Conservation (phyloP, 30 jellyfish, hydroid and myxozoan species). For the Turritopsis rubra region DNA sequence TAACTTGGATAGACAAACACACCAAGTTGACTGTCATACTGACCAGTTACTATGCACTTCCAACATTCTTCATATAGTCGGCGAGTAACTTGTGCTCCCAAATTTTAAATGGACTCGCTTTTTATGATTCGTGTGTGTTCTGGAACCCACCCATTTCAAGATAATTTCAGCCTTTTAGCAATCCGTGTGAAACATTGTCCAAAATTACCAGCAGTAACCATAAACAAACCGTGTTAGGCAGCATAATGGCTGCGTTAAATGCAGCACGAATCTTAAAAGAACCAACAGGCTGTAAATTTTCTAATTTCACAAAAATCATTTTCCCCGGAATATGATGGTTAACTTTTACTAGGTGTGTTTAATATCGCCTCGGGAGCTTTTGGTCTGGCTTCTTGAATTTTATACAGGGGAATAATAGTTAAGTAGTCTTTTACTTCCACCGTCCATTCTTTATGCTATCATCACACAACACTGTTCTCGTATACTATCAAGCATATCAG, state of each 20-base stretch:
- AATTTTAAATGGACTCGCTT: background rate
- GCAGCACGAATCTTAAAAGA: constrained; percentile 26
- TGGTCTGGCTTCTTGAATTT: background rate
- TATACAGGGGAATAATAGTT: background rate
- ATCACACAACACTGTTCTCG: too few species aligned
- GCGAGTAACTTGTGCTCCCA: background rate
- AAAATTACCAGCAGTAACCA: background rate
- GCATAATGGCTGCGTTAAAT: background rate
- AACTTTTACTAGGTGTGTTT: background rate
- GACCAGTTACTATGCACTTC: background rate
- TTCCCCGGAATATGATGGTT: background rate
- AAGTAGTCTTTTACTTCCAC: background rate
- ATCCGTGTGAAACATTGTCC: background rate
- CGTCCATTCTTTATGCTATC: background rate
- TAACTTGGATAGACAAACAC: background rate
- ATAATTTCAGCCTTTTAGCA: background rate
- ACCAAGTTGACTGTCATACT: background rate
- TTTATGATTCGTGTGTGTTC: background rate
- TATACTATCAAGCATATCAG: too few species aligned
- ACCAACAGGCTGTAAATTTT: constrained; percentile 7
- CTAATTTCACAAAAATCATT: background rate
- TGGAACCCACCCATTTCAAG: background rate
- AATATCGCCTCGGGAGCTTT: background rate
- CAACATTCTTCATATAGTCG: background rate
- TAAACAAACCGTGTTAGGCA: background rate